Evolutionary conservation across 2,113 vertebrate species (phyloP).

Genomic region (Notechis scutatus): DNA sequence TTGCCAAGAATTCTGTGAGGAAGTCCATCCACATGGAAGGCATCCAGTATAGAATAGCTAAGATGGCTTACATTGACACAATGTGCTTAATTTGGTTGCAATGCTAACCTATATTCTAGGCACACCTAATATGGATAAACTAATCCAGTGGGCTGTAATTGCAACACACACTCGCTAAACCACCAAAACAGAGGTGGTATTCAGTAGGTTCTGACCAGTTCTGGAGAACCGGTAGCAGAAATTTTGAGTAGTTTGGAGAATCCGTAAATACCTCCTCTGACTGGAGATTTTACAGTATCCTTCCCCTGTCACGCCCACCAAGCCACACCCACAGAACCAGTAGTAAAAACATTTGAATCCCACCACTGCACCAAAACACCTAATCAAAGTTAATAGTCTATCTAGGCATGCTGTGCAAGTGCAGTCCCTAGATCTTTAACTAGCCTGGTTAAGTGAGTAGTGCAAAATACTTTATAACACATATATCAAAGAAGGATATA

Average conservation of each 20-base stretch:
- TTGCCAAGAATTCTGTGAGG: background rate
- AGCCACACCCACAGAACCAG: too few relatives aligned
- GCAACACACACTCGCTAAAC: background rate
- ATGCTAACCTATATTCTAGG: background rate
- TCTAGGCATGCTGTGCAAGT: background rate
- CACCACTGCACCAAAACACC: background rate
- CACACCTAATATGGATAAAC: background rate
- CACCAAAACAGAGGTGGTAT: background rate
- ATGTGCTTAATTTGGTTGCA: background rate
- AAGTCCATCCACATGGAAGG: background rate
- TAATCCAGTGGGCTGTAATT: background rate
- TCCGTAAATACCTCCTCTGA: too few relatives aligned
- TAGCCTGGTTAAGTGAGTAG: background rate
- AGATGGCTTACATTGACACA: background rate
- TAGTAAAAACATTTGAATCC: too few relatives aligned
- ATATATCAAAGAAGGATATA: background rate
- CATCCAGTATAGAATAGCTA: background rate
- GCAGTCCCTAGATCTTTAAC: background rate
- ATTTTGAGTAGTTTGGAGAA: too few relatives aligned
- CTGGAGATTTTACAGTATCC: too few relatives aligned
- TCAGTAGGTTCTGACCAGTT: too few relatives aligned
- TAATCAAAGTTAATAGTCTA: background rate
- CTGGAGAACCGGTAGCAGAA: too few relatives aligned
- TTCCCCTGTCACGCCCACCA: too few relatives aligned
- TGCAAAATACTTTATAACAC: background rate